Evolutionary conservation across 2,113 vertebrate genomes (phyloP).

Genomic region (Zosterops hypoxanthus): DNA sequence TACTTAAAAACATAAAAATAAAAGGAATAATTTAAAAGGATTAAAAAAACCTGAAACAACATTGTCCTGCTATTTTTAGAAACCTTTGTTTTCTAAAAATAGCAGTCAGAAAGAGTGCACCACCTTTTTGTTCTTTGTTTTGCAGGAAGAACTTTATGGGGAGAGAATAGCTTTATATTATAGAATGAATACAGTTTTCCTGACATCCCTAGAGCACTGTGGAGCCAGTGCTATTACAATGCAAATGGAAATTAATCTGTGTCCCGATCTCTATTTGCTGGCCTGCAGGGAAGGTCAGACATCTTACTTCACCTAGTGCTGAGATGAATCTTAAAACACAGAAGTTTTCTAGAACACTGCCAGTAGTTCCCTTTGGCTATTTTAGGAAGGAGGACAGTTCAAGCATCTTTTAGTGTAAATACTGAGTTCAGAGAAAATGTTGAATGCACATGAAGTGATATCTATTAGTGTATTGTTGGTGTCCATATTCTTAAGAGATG

Average conservation of each 20-base stretch:
- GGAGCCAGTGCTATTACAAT: background rate
- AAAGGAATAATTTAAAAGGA: background rate
- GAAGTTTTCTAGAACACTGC: background rate
- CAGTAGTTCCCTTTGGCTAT: background rate
- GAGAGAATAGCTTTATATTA: background rate
- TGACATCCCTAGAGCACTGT: background rate
- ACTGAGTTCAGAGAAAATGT: background rate
- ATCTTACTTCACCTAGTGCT: background rate
- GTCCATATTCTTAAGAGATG: background rate
- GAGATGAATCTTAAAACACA: background rate
- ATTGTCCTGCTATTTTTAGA: background rate
- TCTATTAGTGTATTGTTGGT: background rate
- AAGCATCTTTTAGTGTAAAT: background rate
- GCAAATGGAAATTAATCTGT: background rate
- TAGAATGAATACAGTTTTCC: background rate
- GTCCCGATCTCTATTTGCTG: background rate
- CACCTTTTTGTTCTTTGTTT: background rate
- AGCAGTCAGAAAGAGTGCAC: background rate
- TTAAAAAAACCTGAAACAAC: background rate
- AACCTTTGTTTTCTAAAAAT: background rate
- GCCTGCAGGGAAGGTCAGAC: background rate
- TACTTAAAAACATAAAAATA: background rate
- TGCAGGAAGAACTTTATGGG: background rate
- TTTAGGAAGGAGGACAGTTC: background rate
- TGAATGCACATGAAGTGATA: background rate